phyloP scores from a whole-genome alignment of 2,888 invertebrate species.

The Eledona agricola region DNA sequence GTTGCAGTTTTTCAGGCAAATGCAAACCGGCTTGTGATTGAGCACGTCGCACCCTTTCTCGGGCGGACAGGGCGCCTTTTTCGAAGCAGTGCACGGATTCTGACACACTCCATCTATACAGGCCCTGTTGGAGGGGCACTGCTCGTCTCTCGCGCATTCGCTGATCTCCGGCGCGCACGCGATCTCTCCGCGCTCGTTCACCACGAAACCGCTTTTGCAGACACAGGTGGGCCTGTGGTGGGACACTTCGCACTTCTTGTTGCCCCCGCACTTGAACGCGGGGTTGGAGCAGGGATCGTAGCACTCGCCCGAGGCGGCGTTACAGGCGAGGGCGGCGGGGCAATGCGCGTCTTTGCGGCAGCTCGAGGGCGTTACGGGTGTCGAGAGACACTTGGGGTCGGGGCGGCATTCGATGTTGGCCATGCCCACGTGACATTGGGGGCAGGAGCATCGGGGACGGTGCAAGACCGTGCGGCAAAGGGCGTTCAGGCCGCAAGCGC shows the following conservation, averaged over 20 bases:
- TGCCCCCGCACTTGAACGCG: constrained; percentile 76
- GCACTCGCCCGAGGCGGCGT: constrained; percentile 75
- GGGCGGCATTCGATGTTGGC: constrained; percentile 81
- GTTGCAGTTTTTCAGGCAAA: constrained; percentile 87
- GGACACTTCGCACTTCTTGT: constrained; percentile 89
- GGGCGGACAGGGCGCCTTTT: constrained; percentile 74
- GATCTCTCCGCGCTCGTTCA: constrained; percentile 87
- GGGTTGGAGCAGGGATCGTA: constrained; percentile 79
- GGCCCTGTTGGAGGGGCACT: constrained; percentile 86
- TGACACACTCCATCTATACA: constrained; percentile 86
- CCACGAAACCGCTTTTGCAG: constrained; percentile 87
- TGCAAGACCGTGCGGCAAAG: constrained; percentile 86
- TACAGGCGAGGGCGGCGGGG: constrained; percentile 78
- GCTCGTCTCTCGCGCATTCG: constrained; percentile 82
- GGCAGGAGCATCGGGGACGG: constrained; percentile 87
- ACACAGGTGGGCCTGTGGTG: constrained; percentile 87
- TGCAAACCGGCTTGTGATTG: constrained; percentile 86
- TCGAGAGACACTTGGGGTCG: constrained; percentile 79
- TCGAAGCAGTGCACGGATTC: constrained; percentile 80
- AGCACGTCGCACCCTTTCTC: constrained; percentile 89
- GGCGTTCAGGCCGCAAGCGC: constrained; percentile 89
- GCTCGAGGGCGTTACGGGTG: constrained; percentile 65
- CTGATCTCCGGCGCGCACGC: constrained; percentile 82
- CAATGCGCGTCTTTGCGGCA: constrained; percentile 78
- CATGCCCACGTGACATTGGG: constrained; percentile 86